A percentile compares a stretch with the other conserved stretches of the same genome.
These are phyloP conservation scores for Drosophila formosana DNA, from an alignment of 2,888 invertebrate species.

Conservation along the genomic window DNA sequence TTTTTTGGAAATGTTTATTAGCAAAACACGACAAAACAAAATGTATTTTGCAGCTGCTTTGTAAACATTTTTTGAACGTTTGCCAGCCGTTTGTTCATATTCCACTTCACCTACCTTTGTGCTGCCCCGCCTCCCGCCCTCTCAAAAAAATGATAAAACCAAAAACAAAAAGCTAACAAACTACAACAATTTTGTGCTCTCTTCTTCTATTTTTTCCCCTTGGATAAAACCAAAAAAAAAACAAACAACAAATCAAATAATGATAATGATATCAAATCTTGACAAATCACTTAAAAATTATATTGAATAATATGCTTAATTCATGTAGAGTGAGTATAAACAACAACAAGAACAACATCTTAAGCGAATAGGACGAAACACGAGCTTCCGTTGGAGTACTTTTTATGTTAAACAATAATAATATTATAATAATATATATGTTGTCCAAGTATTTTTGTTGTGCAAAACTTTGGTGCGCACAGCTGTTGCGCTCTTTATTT, in stretches of 20 bases:
- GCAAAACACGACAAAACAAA: slow-evolving; percentile 41
- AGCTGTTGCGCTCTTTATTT: slow-evolving; percentile 28
- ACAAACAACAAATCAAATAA: slow-evolving; percentile 27
- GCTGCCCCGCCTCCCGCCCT: slow-evolving; percentile 37
- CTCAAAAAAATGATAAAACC: slow-evolving; percentile 33
- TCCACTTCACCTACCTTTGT: slow-evolving; percentile 58
- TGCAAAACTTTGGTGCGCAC: slow-evolving; percentile 49
- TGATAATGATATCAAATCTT: slow-evolving; percentile 44
- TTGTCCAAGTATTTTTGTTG: slow-evolving; percentile 27
- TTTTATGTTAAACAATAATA: slow-evolving; percentile 20
- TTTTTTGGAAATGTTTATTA: slow-evolving; percentile 57
- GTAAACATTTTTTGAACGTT: slow-evolving; percentile 60
- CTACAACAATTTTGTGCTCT: slow-evolving; percentile 75
- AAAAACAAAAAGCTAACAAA: slow-evolving; percentile 73
- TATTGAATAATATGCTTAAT: slow-evolving; percentile 61
- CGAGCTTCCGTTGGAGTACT: slow-evolving; percentile 19
- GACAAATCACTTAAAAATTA: slow-evolving; percentile 73
- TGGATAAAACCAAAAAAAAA: slow-evolving; percentile 22
- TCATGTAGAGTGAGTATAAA: slow-evolving; percentile 82
- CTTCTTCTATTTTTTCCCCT: slow-evolving; percentile 57
- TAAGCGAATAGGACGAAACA: slow-evolving; percentile 43
- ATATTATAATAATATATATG: slow-evolving; percentile 9
- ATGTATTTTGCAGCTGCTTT: slow-evolving; percentile 59
- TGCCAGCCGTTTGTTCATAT: slow-evolving; percentile 45
- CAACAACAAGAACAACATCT: slow-evolving; percentile 15